phyloP scores from a whole-genome alignment of 92 coral and sea anemone species.

The Palythoa heliodiscus region DNA sequence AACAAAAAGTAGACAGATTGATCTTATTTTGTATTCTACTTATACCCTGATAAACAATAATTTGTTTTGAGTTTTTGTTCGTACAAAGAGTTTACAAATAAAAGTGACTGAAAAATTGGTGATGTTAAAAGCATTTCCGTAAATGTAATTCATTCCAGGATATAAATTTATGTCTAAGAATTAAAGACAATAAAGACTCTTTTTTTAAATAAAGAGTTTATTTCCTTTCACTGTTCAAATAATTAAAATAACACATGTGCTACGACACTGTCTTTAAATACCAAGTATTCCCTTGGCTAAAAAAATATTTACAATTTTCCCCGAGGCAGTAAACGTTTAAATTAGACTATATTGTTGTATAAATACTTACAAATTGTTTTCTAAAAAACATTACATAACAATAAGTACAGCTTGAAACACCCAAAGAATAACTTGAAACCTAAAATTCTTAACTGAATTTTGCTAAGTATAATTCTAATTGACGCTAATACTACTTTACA shows the following conservation, averaged over 20 bases:
- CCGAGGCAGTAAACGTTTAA: background rate
- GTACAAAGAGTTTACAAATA: too few relatives aligned
- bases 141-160: too few relatives aligned
- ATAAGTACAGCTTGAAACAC: background rate
- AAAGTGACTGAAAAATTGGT: too few relatives aligned
- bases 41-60: too few relatives aligned
- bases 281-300: background rate
- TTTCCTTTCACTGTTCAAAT: background rate
- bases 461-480: background rate
- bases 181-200: too few relatives aligned
- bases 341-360: background rate
- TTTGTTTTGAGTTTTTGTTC: too few relatives aligned
- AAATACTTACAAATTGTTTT: background rate
- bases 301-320: background rate
- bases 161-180: too few relatives aligned
- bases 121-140: too few relatives aligned
- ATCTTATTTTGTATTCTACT: too few relatives aligned
- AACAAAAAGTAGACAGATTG: too few relatives aligned
- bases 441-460: background rate
- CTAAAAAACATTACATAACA: background rate
- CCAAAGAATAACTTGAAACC: background rate
- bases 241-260: background rate
- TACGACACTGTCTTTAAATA: slow-evolving; percentile 6
- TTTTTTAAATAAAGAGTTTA: background rate
- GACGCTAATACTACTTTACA: background rate